Evolutionary conservation across 2,888 invertebrate species (phyloP).

Genomic region (Anodontia alba): DNA sequence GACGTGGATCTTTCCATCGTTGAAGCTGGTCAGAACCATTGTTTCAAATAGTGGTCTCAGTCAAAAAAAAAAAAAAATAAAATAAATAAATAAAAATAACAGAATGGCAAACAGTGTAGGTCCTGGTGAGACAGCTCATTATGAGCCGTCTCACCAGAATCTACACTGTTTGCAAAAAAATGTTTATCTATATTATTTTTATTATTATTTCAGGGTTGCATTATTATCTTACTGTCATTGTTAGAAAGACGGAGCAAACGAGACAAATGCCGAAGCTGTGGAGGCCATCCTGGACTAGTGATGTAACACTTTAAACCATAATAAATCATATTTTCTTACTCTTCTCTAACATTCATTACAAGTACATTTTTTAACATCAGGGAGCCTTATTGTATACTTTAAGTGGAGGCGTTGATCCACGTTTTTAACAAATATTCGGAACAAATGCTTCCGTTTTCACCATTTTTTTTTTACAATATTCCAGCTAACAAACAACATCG

Average conservation of each 20-base stretch:
- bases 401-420: not conserved
- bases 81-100: not conserved
- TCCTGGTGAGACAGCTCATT: too few relatives aligned
- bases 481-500: too few relatives aligned
- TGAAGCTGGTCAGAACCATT: not conserved
- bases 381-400: too few relatives aligned
- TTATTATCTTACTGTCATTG: conserved; percentile 38
- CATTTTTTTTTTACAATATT: too few relatives aligned
- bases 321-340: not conserved
- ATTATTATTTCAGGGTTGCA: conserved; percentile 26
- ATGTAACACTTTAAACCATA: conserved; percentile 28
- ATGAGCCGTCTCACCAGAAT: too few relatives aligned
- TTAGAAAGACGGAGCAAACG: conserved; percentile 40
- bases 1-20: too few relatives aligned
- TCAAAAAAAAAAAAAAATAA: not conserved
- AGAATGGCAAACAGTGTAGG: not conserved
- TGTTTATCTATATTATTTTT: not conserved
- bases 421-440: too few relatives aligned
- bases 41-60: not conserved
- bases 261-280: conserved; percentile 24
- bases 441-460: too few relatives aligned
- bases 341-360: too few relatives aligned
- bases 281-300: conserved; percentile 39
- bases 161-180: not conserved
- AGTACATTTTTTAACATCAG: too few relatives aligned